These are phyloP conservation scores for Pyxicephalus adspersus DNA, from an alignment of 2,113 vertebrate genomes.

Conservation along the genomic window DNA sequence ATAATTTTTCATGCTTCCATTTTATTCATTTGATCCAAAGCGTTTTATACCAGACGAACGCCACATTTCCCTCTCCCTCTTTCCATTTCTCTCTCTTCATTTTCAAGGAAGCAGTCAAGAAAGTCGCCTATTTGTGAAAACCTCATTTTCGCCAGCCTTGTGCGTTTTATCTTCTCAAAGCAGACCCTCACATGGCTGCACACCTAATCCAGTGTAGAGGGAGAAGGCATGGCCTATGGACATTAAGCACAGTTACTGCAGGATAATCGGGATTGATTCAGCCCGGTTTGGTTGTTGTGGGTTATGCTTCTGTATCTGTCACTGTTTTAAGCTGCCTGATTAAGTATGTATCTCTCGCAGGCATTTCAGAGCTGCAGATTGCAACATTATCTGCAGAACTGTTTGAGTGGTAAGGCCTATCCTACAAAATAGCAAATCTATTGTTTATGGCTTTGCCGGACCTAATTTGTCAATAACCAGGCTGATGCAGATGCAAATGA, in stretches of 20 bases:
- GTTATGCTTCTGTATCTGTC: slow-evolving; percentile 46
- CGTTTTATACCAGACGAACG: slow-evolving; percentile 59
- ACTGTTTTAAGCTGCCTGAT: background rate
- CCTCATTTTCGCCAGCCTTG: slow-evolving; percentile 56
- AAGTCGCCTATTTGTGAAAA: slow-evolving; percentile 60
- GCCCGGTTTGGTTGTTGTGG: slow-evolving; percentile 50
- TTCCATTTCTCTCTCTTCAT: background rate
- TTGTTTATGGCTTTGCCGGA: background rate
- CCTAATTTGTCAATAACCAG: too few species aligned
- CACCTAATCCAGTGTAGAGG: slow-evolving; percentile 51
- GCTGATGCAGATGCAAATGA: too few species aligned
- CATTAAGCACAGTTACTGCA: slow-evolving; percentile 40
- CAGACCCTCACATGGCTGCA: slow-evolving; percentile 58
- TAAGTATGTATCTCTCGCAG: slow-evolving; percentile 15
- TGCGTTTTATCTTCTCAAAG: slow-evolving; percentile 62
- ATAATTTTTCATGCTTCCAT: slow-evolving; percentile 72
- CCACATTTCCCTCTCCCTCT: slow-evolving; percentile 35
- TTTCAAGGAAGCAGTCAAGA: slow-evolving; percentile 63
- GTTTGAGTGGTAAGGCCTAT: background rate
- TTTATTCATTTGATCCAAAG: slow-evolving; percentile 67
- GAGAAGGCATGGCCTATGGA: slow-evolving; percentile 42
- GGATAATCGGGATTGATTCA: slow-evolving; percentile 59
- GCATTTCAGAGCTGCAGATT: background rate
- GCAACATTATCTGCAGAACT: background rate
- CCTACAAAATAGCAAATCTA: background rate